Conservation (phyloP, 2,888 invertebrate genomes). For the Ashinkailepas kermadecensis region DNA sequence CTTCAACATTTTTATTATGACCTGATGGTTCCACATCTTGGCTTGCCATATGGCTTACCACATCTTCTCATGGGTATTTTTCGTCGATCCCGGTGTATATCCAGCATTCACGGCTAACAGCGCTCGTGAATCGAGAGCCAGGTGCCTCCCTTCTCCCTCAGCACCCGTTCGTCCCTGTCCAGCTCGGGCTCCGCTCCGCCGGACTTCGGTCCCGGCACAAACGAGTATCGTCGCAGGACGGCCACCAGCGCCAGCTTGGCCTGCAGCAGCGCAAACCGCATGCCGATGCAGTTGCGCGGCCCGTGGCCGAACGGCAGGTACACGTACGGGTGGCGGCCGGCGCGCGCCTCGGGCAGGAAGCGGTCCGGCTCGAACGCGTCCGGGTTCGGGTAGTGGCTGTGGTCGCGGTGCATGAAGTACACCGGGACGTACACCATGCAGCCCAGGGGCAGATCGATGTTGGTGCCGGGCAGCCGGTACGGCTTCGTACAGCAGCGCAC, state of each 20-base stretch:
- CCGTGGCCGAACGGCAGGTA: constrained; percentile 29
- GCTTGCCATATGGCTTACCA: no score
- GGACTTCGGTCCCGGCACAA: background rate
- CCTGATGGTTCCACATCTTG: no score
- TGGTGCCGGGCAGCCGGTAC: constrained; percentile 21
- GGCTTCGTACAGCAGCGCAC: constrained; percentile 15
- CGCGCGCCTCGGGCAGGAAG: constrained; percentile 23
- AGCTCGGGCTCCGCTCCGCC: background rate
- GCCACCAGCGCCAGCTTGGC: constrained; percentile 16
- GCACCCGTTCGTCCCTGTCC: background rate
- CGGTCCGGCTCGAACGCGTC: constrained; percentile 26
- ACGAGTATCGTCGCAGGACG: background rate
- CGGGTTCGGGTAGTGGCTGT: constrained; percentile 21
- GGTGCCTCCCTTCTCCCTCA: background rate
- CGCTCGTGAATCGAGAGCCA: background rate
- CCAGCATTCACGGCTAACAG: no score
- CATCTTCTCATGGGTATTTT: no score
- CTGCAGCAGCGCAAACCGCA: constrained; percentile 25
- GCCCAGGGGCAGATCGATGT: constrained; percentile 6
- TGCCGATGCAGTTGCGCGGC: constrained; percentile 29
- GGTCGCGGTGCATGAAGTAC: constrained; percentile 26
- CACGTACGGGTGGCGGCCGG: background rate
- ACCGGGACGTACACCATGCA: background rate
- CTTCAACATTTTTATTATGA: no score
- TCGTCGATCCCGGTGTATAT: no score